Conservation (phyloP, 2,888 invertebrate species). For the Stratiomys singularior region DNA sequence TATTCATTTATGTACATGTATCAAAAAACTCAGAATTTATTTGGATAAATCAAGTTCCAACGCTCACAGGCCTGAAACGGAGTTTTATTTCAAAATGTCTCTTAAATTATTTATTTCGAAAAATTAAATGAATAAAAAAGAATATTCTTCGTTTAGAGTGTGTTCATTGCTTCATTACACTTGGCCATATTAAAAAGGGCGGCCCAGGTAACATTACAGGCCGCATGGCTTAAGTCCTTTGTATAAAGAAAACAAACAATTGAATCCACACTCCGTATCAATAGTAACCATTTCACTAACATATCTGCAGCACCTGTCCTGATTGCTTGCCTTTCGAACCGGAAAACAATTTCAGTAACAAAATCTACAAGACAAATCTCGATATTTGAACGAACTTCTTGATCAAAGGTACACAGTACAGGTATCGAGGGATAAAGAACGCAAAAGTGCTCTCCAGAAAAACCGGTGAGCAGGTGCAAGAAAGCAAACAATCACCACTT, state of each 20-base stretch:
- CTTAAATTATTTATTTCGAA: too few species aligned
- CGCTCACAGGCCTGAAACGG: too few species aligned
- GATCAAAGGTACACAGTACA: not conserved
- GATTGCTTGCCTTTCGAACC: slow-evolving; percentile 17
- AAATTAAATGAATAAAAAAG: too few species aligned
- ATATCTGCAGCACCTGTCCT: slow-evolving; percentile 13
- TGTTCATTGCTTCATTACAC: too few species aligned
- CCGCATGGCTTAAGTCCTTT: too few species aligned
- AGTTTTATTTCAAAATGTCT: too few species aligned
- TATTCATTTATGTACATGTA: too few species aligned
- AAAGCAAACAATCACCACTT: slow-evolving; percentile 32
- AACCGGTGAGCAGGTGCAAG: slow-evolving; percentile 41
- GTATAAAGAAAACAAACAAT: not conserved
- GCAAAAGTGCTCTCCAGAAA: not conserved
- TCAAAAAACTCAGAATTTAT: too few species aligned
- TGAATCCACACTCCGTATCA: not conserved
- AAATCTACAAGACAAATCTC: slow-evolving; percentile 21
- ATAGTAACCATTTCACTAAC: not conserved
- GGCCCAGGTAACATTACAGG: too few species aligned
- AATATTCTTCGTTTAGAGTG: too few species aligned
- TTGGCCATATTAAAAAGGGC: too few species aligned
- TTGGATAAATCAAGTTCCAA: too few species aligned
- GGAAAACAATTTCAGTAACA: slow-evolving; percentile 28
- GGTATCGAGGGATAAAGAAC: not conserved
- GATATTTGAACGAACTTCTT: slow-evolving; percentile 8